Percentiles rank a stretch among this genome's conserved stretches.
These are phyloP conservation scores for Ceryle rudis DNA, from an alignment of 2,797 vertebrate genomes.

Conservation along the genomic window DNA sequence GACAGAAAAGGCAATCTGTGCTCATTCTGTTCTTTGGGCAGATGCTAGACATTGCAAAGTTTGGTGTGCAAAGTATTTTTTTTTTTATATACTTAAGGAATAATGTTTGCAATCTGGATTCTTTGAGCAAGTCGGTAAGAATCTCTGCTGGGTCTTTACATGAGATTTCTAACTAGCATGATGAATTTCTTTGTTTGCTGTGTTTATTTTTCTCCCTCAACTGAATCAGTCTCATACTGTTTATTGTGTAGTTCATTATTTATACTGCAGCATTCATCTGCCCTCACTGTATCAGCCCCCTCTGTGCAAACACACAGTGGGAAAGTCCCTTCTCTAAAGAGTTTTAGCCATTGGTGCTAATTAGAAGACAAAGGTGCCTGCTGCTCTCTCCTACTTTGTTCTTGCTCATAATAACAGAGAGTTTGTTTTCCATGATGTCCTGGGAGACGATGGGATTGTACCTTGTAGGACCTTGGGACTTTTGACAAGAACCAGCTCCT, in stretches of 20 bases:
- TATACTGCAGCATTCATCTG: slow-evolving; percentile 38
- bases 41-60: neutral
- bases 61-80: neutral
- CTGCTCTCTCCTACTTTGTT: slow-evolving; percentile 20
- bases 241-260: slow-evolving; percentile 65
- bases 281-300: slow-evolving; percentile 41
- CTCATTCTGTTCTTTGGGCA: neutral
- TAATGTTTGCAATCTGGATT: neutral
- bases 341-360: slow-evolving; percentile 47
- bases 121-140: neutral
- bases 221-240: neutral
- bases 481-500: neutral
- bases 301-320: slow-evolving; percentile 40
- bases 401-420: neutral
- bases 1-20: neutral
- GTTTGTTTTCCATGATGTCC: neutral
- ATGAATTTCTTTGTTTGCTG: slow-evolving; percentile 5
- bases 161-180: neutral
- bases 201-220: slow-evolving; percentile 32
- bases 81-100: neutral
- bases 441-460: neutral
- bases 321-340: slow-evolving; percentile 40
- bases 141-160: neutral
- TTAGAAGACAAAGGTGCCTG: slow-evolving; percentile 61
- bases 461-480: neutral